Evolutionary conservation across 2,888 invertebrate genomes (phyloP).

Genomic region (Orthosia cruda): DNA sequence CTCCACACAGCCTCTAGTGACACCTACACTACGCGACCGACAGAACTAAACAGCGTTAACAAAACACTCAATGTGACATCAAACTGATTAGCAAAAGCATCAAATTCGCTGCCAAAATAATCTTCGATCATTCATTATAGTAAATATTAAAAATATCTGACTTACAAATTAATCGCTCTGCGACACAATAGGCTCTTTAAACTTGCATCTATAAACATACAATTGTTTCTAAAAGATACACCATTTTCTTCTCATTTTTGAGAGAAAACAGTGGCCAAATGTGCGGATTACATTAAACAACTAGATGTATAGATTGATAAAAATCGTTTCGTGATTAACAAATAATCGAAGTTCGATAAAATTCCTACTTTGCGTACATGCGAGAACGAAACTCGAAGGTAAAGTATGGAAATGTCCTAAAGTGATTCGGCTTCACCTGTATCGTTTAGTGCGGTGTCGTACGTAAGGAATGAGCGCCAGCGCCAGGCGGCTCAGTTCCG

Average conservation of each 20-base stretch:
- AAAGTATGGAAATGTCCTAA: slow-evolving; percentile 20
- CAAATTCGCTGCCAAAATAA: slow-evolving; percentile 16
- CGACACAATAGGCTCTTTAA: slow-evolving; percentile 30
- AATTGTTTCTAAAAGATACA: slow-evolving; percentile 30
- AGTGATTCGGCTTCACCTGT: slow-evolving; percentile 40
- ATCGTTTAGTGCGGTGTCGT: slow-evolving; percentile 32
- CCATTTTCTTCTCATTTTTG: slow-evolving; percentile 11
- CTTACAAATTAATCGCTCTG: slow-evolving; percentile 41
- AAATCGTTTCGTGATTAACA: slow-evolving; percentile 41
- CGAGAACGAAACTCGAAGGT: slow-evolving; percentile 31
- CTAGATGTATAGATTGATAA: slow-evolving; percentile 6
- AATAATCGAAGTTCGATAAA: slow-evolving; percentile 47
- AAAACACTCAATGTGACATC: slow-evolving; percentile 1
- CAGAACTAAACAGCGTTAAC: slow-evolving; percentile 14
- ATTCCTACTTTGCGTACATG: slow-evolving; percentile 34
- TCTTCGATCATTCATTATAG: slow-evolving; percentile 35
- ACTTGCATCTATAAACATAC: slow-evolving; percentile 35
- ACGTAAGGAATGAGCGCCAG: slow-evolving; percentile 5
- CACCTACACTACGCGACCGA: slow-evolving; percentile 32
- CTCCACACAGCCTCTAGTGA: slow-evolving; percentile 41
- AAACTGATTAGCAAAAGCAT: slow-evolving; percentile 19
- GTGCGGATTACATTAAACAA: slow-evolving; percentile 11
- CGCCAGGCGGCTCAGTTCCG: slow-evolving; percentile 81
- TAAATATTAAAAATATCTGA: slow-evolving; percentile 23
- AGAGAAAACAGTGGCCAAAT: slow-evolving; percentile 25